Base-by-base conservation (phyloP, 1,140 invertebrate genomes). In the Phymorhynchus buccinoides region DNA sequence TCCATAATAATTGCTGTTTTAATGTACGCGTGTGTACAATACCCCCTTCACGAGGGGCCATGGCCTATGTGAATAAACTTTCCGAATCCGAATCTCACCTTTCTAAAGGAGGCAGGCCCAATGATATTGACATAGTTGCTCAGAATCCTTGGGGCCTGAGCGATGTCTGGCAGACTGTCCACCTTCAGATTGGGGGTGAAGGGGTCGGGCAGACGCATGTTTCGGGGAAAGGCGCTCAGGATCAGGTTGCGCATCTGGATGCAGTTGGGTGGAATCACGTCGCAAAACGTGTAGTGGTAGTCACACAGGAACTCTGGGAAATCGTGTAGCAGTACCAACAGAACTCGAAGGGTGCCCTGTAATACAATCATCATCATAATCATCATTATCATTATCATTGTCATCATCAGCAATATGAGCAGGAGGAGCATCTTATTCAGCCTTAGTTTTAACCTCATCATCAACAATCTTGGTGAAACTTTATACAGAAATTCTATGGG, bases 301-400 rank as follows among this genome's bases (percentile, higher is more conserved):
- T 99, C 99, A 92, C 98, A 99, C 37, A 99, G 94, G 91, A 99
- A 99, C 93, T 99, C 99, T 0, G 99, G 99, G 93, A 99, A 99
- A 93, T 99, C 99, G 91, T 99, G 98, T 2, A 99, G 94, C 22
- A 99, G 94, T 0, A 99, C 98, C 22, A 99, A 93, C n/a, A 99
- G 94, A 0, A 99, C 97, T 85, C 98, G 95, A 12, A 99, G 94
- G 6, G 98, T 99, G 75, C 98, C 99, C 94, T 98, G 88, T 16
- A 56, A n/a, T n/a, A n/a, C n/a, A n/a, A n/a, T n/a, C n/a, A n/a
- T n/a, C n/a, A n/a, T n/a, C n/a, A n/a, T n/a, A n/a, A n/a, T n/a
- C n/a, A n/a, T n/a, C n/a, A n/a, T n/a, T n/a, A n/a, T n/a, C n/a
- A n/a, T n/a, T n/a, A n/a, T n/a, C n/a, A n/a, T n/a, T n/a, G n/a